Evolutionary conservation across 2,888 invertebrate species (phyloP).

Genomic region (Itoplectis maculator): DNA sequence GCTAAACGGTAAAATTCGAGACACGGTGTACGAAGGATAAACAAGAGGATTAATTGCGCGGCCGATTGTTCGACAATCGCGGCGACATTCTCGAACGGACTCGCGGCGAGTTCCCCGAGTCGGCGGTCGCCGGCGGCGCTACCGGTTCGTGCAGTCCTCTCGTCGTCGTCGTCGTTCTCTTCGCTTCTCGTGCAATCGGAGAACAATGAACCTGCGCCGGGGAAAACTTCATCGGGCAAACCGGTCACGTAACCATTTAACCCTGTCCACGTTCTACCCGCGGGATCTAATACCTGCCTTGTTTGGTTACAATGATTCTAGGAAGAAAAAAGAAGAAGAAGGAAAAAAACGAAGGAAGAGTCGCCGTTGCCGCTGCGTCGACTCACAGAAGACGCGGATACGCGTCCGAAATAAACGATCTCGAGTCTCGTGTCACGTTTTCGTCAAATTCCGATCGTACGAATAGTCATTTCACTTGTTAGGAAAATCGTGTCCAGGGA

Average conservation of each 20-base stretch:
- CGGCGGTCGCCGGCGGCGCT: too few relatives aligned
- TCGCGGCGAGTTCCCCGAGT: too few relatives aligned
- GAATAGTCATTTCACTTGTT: too few relatives aligned
- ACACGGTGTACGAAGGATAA: constrained; percentile 39
- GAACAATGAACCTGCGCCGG: constrained; percentile 74
- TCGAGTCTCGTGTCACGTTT: background rate
- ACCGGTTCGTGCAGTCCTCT: constrained; percentile 60
- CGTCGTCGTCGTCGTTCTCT: too few relatives aligned
- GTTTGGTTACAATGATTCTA: constrained; percentile 77
- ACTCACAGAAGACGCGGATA: constrained; percentile 37
- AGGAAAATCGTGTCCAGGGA: too few relatives aligned
- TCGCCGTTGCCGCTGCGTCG: background rate
- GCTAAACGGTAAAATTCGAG: constrained; percentile 21
- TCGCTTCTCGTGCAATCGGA: constrained; percentile 53
- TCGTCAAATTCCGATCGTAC: background rate
- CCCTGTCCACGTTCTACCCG: constrained; percentile 75
- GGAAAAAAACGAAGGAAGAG: constrained; percentile 36
- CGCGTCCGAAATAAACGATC: constrained; percentile 45
- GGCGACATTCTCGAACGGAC: constrained; percentile 38
- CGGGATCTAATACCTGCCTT: constrained; percentile 78
- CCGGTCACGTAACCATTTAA: constrained; percentile 80
- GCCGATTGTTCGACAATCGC: constrained; percentile 25
- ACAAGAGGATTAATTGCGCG: constrained; percentile 45
- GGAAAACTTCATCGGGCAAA: constrained; percentile 73
- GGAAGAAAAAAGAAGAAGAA: constrained; percentile 46